Percentiles rank a stretch among this genome's conserved stretches.
Evolutionary conservation across 2,113 vertebrate genomes (phyloP).

Genomic region (Helogale parvula): DNA sequence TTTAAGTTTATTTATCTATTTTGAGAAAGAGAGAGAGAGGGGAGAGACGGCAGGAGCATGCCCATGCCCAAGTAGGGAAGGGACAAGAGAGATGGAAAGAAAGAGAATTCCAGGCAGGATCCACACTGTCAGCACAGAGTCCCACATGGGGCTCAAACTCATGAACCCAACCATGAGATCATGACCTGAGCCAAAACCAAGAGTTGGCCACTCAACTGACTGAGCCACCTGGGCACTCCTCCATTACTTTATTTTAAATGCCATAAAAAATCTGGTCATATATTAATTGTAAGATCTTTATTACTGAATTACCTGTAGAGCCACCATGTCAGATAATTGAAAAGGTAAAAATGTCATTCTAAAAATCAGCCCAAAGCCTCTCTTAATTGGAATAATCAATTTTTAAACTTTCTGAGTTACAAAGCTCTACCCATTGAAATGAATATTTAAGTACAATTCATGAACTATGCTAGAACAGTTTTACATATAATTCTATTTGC

Average conservation of each 20-base stretch:
- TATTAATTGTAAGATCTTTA: not conserved
- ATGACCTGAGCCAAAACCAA: too few relatives aligned
- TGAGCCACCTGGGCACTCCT: not conserved
- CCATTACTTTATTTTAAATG: not conserved
- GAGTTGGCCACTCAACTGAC: too few relatives aligned
- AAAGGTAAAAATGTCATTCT: not conserved
- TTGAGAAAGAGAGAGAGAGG: too few relatives aligned
- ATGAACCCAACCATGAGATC: too few relatives aligned
- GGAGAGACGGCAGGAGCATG: too few relatives aligned
- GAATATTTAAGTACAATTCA: conserved; percentile 16
- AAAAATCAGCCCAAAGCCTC: not conserved
- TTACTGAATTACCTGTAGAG: not conserved
- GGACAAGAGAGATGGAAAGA: too few relatives aligned
- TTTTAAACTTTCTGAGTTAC: not conserved
- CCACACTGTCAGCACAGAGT: too few relatives aligned
- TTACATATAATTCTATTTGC: not conserved
- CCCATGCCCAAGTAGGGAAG: too few relatives aligned
- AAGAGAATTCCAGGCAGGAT: too few relatives aligned
- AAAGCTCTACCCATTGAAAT: conserved; percentile 6
- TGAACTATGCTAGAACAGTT: not conserved
- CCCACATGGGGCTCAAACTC: too few relatives aligned
- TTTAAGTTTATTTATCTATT: too few relatives aligned
- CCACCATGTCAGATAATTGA: not conserved
- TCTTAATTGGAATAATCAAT: not conserved
- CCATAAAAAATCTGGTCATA: not conserved